Conservation (phyloP, 2,113 vertebrate genomes). For the Verasper variegatus region DNA sequence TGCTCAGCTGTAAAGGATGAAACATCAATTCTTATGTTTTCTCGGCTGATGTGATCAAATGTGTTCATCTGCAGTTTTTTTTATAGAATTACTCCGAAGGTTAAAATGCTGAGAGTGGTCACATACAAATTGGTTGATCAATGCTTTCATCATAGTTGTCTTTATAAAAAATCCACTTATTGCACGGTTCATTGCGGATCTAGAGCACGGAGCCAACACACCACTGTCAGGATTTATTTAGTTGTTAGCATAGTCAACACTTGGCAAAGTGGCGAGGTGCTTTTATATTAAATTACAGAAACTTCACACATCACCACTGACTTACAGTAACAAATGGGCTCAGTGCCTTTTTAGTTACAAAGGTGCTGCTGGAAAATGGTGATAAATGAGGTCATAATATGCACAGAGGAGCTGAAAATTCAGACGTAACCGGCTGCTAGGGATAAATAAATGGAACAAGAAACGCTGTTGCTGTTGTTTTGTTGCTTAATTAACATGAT, state of each 20-base stretch:
- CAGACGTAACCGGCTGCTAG: neutral
- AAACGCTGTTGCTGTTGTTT: neutral
- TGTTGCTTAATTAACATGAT: neutral
- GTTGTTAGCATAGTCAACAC: neutral
- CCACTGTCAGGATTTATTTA: neutral
- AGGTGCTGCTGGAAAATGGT: neutral
- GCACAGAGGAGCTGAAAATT: neutral
- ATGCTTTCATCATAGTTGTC: neutral
- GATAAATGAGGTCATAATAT: neutral
- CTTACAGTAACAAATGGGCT: neutral
- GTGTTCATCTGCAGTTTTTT: no score
- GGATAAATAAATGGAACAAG: neutral
- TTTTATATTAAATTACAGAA: neutral
- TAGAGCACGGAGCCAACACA: neutral
- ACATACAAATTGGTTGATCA: neutral
- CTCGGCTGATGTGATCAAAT: neutral
- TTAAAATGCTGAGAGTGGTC: neutral
- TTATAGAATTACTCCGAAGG: neutral
- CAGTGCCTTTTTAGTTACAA: neutral
- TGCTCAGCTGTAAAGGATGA: neutral
- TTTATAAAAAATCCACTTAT: neutral
- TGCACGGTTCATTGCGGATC: neutral
- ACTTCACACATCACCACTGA: neutral
- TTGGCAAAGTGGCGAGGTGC: neutral
- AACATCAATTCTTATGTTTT: neutral